Evolutionary conservation across 2,797 vertebrate species (phyloP).

Genomic region (Linurgus olivaceus): DNA sequence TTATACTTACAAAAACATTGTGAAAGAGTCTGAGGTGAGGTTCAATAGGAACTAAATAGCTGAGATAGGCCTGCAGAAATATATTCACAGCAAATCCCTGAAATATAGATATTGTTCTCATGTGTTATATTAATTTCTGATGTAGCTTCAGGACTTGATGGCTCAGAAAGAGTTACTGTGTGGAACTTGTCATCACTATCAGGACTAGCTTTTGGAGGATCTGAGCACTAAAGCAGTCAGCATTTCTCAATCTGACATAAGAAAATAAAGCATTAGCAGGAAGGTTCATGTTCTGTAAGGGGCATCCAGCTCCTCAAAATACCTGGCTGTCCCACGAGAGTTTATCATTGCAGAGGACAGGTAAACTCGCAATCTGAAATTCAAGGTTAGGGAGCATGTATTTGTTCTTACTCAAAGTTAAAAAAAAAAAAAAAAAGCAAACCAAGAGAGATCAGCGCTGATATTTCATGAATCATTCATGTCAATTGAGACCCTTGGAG

Average conservation of each 20-base stretch:
- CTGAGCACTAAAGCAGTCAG: background rate
- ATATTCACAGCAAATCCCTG: background rate
- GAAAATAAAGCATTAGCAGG: background rate
- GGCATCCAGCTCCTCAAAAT: background rate
- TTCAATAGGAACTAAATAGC: background rate
- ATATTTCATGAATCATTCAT: background rate
- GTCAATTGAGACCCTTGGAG: background rate
- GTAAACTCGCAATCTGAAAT: background rate
- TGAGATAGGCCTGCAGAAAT: background rate
- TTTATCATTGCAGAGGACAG: background rate
- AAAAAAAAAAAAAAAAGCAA: background rate
- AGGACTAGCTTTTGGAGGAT: background rate
- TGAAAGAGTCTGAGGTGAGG: background rate
- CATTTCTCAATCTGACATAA: background rate
- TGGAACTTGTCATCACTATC: background rate
- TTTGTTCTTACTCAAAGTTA: background rate
- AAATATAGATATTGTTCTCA: background rate
- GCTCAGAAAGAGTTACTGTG: background rate
- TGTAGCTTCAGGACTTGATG: background rate
- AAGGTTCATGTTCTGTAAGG: background rate
- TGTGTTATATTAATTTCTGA: background rate
- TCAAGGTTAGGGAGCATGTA: background rate
- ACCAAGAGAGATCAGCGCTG: background rate
- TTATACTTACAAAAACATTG: background rate
- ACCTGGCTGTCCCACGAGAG: background rate